These are phyloP conservation scores for Crotalus tigris DNA, from an alignment of 2,113 vertebrate genomes.

Conservation along the genomic window DNA sequence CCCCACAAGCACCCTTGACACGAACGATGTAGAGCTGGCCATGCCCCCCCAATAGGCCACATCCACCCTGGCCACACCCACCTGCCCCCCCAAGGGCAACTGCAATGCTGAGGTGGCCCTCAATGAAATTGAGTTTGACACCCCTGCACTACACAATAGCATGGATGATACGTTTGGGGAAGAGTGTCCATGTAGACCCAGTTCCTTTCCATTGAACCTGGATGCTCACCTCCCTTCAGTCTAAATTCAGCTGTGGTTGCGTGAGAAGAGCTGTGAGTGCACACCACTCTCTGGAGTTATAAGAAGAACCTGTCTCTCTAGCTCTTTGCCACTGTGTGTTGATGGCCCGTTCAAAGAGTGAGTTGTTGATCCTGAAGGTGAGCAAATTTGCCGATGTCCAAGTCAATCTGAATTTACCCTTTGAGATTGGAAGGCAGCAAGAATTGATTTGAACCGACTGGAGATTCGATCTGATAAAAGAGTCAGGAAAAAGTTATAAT, in stretches of 20 bases:
- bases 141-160: no score
- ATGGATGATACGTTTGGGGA: background rate
- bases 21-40: no score
- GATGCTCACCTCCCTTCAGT: background rate
- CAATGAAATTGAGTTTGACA: no score
- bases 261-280: background rate
- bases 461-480: background rate
- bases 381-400: background rate
- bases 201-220: background rate
- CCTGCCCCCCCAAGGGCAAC: no score
- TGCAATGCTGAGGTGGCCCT: no score
- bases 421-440: background rate
- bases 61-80: no score
- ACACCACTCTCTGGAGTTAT: background rate
- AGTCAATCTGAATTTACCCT: background rate
- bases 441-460: background rate
- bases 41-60: no score
- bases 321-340: background rate
- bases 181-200: background rate
- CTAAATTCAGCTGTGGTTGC: background rate
- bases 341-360: background rate
- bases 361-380: background rate
- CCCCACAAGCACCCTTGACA: no score
- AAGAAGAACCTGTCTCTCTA: background rate
- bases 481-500: background rate